These are phyloP conservation scores for Clarias batrachus DNA, from an alignment of 2,113 vertebrate genomes.

Conservation along the genomic window DNA sequence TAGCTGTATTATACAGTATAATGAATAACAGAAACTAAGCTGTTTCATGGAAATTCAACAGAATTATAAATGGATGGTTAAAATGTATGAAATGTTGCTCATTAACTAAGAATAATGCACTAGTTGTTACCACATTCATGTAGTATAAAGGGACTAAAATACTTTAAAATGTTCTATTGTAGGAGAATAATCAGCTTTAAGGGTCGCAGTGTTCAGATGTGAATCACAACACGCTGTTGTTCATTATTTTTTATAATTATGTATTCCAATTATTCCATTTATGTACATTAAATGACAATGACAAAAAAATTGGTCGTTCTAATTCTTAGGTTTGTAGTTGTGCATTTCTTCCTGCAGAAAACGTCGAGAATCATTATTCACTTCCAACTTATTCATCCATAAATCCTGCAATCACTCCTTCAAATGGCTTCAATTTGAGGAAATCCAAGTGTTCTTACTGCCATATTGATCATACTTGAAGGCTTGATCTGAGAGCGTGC, in stretches of 20 bases:
- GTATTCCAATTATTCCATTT: neutral
- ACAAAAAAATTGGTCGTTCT: neutral
- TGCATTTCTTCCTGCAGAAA: neutral
- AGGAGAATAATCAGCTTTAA: neutral
- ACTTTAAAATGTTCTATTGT: neutral
- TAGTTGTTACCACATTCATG: neutral
- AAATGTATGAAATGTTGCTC: neutral
- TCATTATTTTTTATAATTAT: neutral
- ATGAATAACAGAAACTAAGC: neutral
- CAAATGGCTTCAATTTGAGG: constrained; percentile 4
- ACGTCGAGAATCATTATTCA: neutral
- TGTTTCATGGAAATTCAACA: neutral
- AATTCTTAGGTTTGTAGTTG: neutral
- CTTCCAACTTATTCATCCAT: constrained; percentile 6
- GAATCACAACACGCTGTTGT: neutral
- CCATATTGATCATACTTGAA: constrained; percentile 19
- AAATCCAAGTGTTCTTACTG: neutral
- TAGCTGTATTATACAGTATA: neutral
- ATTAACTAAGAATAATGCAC: neutral
- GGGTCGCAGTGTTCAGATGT: neutral
- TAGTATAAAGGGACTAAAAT: neutral
- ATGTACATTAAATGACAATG: neutral
- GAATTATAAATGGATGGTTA: neutral
- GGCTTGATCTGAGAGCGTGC: constrained; percentile 24
- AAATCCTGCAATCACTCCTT: constrained; percentile 9